Base-by-base conservation (phyloP, 35 echinoderm and acorn worm genomes). In the Apostichopus parvimensis region DNA sequence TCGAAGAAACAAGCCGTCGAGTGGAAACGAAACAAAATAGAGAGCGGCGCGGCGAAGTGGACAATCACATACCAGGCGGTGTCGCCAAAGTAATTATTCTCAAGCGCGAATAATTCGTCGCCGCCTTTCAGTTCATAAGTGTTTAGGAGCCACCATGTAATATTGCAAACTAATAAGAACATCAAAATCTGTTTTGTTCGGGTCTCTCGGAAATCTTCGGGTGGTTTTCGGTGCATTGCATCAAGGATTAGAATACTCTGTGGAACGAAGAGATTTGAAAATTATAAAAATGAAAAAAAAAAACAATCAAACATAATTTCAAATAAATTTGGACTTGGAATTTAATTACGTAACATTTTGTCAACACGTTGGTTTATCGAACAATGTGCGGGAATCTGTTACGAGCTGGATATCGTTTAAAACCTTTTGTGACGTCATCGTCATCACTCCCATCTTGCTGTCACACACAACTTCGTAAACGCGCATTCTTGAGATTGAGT, bases 91-190 rank as follows among this genome's bases (percentile, higher is more conserved):
- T 94, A 98, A 82, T 94, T 85, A 91, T 98, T 98, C 75, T 95
- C 94, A n/a, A 98, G 79, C 9, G 94, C 81, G 64, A 95, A 95
- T 20, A 95, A 90, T 21, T 95, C 96, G 81, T 98, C 94, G 90
- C 94, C 96, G 54, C 94, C 94, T 91, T 98, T 98, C n/a, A 98
- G 81, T 79, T 98, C 96, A 86, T 98, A 98, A 6, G 94, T 95
- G 88, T 92, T 95, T n/a, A 98, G 79, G 23, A 95, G 53, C 94
- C 94, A 98, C 94, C 94, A 98, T 13, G 96, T 95, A 72, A 98
- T 95, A 78, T 98, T 98, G 61, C 90, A 92, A 9, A 98, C 94
- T 4, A 98, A 83, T 8, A 98, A 66, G 87, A 98, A 98, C 94
- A 98, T 98, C 66, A 98, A 70, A n/a, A 95, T 90, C 94, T 98